Evolutionary conservation across 1,140 invertebrate genomes (phyloP), one percentile per base, ranked within the genome.

Genomic region (Lepidurus apus): DNA sequence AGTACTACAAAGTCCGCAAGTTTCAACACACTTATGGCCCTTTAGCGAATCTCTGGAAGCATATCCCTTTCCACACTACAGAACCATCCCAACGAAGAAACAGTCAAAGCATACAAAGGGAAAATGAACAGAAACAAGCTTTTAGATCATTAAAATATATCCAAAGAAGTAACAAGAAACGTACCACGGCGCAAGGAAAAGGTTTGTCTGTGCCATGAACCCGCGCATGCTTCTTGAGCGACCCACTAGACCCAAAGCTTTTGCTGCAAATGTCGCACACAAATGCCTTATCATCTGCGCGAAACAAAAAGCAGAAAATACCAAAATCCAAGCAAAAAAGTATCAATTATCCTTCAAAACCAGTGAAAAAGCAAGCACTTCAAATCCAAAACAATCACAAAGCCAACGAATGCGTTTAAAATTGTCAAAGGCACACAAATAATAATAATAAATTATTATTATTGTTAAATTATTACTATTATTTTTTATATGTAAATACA

Each of bases 21-120:
- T 65, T 65, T 65, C 53, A 65, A 65, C 3, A 65, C 53, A 65
- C 21, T 17, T 65, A 65, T 65, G 53, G 7, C 53, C 53, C n/a
- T 65, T 65, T 13, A 65, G 53, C 13, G 53, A 65, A 65, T 65
- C 53, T 65, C 21, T 65, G 13, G 53, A 21, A 65, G 53, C 53
- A 65, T 65, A 65, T 17, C 53, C 53, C 21, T 65, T 65, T 13
- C 53, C 53, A 65, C 53, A 65, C 53, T 65, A n/a, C 53, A 65
- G 53, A 65, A 21, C 34, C 34, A 34, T 34, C 34, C 34, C 34
- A 34, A 34, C 34, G 34, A 34, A 34, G 34, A 4, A 34, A 34
- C 34, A 34, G 34, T 34, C 34, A 34, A 34, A 34, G 34, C 34
- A 34, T 34, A 34, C 34, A 34, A 3, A 3, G 34, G 34, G 34